Evolutionary conservation across 2,797 vertebrate species (phyloP).

Genomic region (Cossypha dichroa): DNA sequence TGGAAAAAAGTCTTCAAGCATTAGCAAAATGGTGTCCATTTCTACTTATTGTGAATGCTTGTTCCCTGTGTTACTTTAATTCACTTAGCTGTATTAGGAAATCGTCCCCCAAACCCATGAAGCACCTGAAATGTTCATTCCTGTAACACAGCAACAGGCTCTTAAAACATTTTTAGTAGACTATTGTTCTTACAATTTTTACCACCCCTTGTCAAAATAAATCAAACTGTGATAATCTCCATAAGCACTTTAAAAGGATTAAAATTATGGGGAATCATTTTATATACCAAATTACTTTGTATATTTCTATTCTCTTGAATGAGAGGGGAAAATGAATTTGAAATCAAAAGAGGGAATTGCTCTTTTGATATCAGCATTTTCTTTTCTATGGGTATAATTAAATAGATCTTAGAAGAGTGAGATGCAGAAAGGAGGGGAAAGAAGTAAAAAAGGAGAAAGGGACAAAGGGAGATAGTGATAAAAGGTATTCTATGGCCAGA

Average conservation of each 20-base stretch:
- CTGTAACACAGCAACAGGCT: constrained; percentile 49
- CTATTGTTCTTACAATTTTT: constrained; percentile 65
- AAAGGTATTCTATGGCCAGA: constrained; percentile 16
- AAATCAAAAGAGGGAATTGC: constrained; percentile 68
- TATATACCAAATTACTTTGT: constrained; percentile 66
- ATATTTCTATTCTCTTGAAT: constrained; percentile 68
- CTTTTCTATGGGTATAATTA: constrained; percentile 65
- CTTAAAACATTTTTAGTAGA: constrained; percentile 69
- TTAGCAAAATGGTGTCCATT: constrained; percentile 15
- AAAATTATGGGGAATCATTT: constrained; percentile 67
- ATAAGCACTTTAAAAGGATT: constrained; percentile 66
- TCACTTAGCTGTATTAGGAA: constrained; percentile 49
- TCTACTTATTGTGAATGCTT: not conserved
- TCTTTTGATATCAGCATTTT: constrained; percentile 70
- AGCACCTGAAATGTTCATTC: constrained; percentile 63
- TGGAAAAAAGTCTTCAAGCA: not conserved
- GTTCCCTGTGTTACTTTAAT: constrained; percentile 36
- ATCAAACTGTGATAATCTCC: constrained; percentile 67
- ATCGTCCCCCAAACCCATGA: constrained; percentile 24
- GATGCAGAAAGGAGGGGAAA: constrained; percentile 24
- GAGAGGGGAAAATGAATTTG: constrained; percentile 65
- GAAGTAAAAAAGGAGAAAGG: constrained; percentile 28
- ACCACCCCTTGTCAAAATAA: constrained; percentile 70
- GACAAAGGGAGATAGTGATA: not conserved
- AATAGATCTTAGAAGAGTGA: constrained; percentile 64